Percentiles rank a stretch among this genome's conserved stretches.
phyloP scores from a whole-genome alignment of 2,797 vertebrate genomes.

The Clamator glandarius region DNA sequence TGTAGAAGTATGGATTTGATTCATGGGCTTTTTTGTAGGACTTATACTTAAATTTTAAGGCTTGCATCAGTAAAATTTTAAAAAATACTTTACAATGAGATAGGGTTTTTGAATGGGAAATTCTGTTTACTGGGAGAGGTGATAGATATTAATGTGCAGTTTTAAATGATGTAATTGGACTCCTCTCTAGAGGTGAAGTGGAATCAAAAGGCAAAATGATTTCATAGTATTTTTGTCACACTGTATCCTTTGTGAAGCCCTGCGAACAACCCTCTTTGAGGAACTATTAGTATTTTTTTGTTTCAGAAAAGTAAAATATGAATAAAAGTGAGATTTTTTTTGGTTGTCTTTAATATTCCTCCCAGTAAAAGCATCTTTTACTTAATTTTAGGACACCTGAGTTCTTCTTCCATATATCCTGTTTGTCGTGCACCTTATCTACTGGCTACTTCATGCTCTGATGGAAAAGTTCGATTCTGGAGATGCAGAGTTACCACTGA shows the following conservation, averaged over 20 bases:
- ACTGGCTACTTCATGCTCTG: slow-evolving; percentile 94
- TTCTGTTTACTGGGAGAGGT: background rate
- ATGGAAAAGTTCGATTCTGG: slow-evolving; percentile 96
- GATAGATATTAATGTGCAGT: background rate
- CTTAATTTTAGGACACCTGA: slow-evolving; percentile 88
- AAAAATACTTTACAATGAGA: background rate
- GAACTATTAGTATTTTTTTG: background rate
- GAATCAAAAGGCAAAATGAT: background rate
- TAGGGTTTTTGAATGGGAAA: background rate
- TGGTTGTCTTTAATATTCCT: background rate
- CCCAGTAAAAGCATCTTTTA: background rate
- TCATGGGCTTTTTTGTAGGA: background rate
- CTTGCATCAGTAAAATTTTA: background rate
- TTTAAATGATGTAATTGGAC: background rate
- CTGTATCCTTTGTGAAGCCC: background rate
- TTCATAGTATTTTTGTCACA: background rate
- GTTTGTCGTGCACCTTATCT: slow-evolving; percentile 92
- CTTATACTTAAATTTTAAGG: background rate
- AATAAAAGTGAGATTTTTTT: background rate
- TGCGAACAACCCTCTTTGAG: background rate
- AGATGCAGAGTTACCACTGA: slow-evolving; percentile 81
- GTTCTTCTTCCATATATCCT: slow-evolving; percentile 93
- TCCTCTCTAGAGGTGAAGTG: background rate
- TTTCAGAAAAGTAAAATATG: background rate
- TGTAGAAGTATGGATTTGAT: background rate